Evolutionary conservation across 2,888 invertebrate genomes (phyloP), one percentile per base, ranked within the genome.

Genomic region (Amphipoea oculea): DNA sequence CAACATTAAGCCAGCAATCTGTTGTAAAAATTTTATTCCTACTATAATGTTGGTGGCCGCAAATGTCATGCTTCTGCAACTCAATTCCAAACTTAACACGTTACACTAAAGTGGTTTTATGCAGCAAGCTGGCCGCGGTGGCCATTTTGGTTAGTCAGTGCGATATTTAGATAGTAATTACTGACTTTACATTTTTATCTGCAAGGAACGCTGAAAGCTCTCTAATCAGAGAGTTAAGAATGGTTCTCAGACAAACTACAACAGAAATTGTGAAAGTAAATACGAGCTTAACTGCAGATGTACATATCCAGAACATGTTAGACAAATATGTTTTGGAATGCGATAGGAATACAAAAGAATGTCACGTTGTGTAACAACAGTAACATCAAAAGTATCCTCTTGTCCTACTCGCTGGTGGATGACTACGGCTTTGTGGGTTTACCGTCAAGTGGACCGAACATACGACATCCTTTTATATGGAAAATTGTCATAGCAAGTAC

Each of bases 21-120:
- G 93, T 89, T 93, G 92, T 94, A 92, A 95, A 95, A 94, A 88
- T 94, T 94, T 93, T 93, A 94, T 92, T 91, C 88, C 87, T 86
- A 86, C 84, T 85, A 79, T 88, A 86, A 87, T 86, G 88, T 87
- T 74, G 84, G 81, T 87, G 83, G 82, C 88, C 88, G 80, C 90
- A 86, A 87, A 89, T 86, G 83, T 82, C 85, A 81, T 73, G 63
- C 73, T 75, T 57, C 62, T 76, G 76, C 79, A 84, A 78, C 68
- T 73, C 78, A 86, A 79, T 85, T 63, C 45, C 73, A 45, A 78
- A 84, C 83, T 82, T 86, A 83, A 76, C 40, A 67, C 81, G 42
- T 80, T 75, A 78, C 73, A 63, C 54, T 77, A 84, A 77, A 81
- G 87, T 74, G 45, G 51, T 73, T 85, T 78, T 67, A 73, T 36